A percentile compares a stretch with the other conserved stretches of the same genome.
Conservation (phyloP, 1,140 invertebrate species). For the Drosophila trapezifrons region DNA sequence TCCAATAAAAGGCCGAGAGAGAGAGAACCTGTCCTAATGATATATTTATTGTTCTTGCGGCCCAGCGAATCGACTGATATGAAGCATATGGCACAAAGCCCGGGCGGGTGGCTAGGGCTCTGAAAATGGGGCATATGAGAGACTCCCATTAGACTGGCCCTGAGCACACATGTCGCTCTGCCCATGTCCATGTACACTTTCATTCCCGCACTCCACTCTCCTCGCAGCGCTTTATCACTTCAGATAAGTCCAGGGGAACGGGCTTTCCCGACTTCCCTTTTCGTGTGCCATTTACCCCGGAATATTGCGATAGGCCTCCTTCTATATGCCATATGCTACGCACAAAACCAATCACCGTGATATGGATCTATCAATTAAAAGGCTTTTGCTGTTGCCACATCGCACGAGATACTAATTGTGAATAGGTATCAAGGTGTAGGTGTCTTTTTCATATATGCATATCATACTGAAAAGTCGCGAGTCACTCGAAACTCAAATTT, state of each 20-base stretch:
- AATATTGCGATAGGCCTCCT: slow-evolving; percentile 45
- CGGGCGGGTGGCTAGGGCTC: slow-evolving; percentile 1
- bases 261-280: slow-evolving; percentile 21
- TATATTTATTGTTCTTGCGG: slow-evolving; percentile 48
- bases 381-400: slow-evolving; percentile 58
- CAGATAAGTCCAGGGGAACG: slow-evolving; percentile 48
- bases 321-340: slow-evolving; percentile 10
- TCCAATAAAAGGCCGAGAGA: neutral
- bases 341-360: slow-evolving; percentile 36
- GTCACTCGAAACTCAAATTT: slow-evolving; percentile 9
- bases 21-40: slow-evolving; percentile 56
- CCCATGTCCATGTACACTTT: slow-evolving; percentile 3
- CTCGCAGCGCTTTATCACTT: slow-evolving; percentile 12
- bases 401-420: slow-evolving; percentile 29
- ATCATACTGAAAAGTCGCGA: slow-evolving; percentile 8
- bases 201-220: neutral
- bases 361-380: slow-evolving; percentile 75
- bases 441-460: slow-evolving; percentile 10
- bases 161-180: slow-evolving; percentile 59
- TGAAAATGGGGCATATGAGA: slow-evolving; percentile 34
- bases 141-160: slow-evolving; percentile 49
- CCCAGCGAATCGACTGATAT: slow-evolving; percentile 2
- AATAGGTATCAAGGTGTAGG: neutral
- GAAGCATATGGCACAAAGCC: slow-evolving; percentile 37
- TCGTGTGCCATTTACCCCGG: slow-evolving; percentile 35